These are phyloP conservation scores for Erpetoichthys calabaricus DNA, from an alignment of 2,797 vertebrate species.

Conservation along the genomic window DNA sequence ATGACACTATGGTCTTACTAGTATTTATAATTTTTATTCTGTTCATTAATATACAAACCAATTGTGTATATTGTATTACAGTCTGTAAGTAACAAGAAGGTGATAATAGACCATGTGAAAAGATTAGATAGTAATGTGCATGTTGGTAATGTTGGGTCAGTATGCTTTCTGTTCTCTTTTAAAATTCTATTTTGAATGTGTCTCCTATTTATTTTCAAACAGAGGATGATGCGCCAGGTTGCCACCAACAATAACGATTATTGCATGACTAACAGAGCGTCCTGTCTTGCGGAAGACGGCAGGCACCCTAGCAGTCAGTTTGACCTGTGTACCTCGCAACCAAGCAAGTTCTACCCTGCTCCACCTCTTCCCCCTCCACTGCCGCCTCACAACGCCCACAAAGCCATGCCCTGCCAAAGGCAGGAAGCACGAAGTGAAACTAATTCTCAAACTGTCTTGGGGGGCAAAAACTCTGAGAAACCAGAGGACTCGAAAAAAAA, in stretches of 20 bases:
- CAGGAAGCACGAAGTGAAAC: slow-evolving; percentile 59
- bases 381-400: slow-evolving; percentile 61
- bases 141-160: no score
- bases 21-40: no score
- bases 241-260: slow-evolving; percentile 71
- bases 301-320: slow-evolving; percentile 76
- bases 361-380: slow-evolving; percentile 41
- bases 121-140: no score
- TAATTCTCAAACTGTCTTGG: slow-evolving; percentile 54
- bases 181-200: not conserved
- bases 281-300: slow-evolving; percentile 76
- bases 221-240: slow-evolving; percentile 96
- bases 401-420: slow-evolving; percentile 75
- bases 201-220: slow-evolving; percentile 18
- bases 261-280: slow-evolving; percentile 77
- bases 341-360: slow-evolving; percentile 77
- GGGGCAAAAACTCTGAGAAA: slow-evolving; percentile 57
- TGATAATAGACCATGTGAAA: no score
- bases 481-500: slow-evolving; percentile 83
- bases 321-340: slow-evolving; percentile 75
- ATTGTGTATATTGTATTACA: no score
- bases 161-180: not conserved
- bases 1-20: no score
- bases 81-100: no score
- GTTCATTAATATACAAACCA: no score